Conservation (phyloP, 2,888 invertebrate genomes). For the Thecophora atra region DNA sequence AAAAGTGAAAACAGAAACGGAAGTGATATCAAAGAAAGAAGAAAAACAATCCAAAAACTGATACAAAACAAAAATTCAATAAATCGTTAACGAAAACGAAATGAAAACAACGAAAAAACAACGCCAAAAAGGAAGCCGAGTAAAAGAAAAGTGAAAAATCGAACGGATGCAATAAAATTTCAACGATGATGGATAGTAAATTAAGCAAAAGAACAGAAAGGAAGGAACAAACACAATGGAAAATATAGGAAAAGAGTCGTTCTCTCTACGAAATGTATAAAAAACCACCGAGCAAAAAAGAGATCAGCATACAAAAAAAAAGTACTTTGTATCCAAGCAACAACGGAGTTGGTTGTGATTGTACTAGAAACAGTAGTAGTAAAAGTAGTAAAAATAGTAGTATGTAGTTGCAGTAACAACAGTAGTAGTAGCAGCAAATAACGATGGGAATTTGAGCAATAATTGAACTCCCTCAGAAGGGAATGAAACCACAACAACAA, state of each 20-base stretch:
- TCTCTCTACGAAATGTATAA: too few relatives aligned
- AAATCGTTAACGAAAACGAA: background rate
- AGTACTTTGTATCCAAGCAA: background rate
- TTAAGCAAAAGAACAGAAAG: too few relatives aligned
- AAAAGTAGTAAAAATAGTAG: conserved; percentile 19
- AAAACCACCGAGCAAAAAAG: background rate
- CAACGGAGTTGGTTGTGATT: background rate
- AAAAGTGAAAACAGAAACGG: conserved; percentile 15
- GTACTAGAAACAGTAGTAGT: background rate
- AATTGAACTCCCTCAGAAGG: conserved; percentile 5
- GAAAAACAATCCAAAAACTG: background rate
- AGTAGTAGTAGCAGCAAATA: too few relatives aligned
- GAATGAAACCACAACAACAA: conserved; percentile 27
- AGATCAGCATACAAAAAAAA: background rate
- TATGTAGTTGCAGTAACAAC: conserved; percentile 18
- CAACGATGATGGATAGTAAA: too few relatives aligned
- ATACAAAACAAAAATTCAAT: background rate
- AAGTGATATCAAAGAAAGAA: background rate
- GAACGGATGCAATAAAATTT: too few relatives aligned
- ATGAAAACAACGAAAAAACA: background rate
- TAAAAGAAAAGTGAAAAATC: background rate
- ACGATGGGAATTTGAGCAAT: conserved; percentile 3
- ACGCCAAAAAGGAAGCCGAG: background rate
- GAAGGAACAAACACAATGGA: too few relatives aligned
- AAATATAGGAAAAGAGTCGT: too few relatives aligned